These are phyloP conservation scores for Andricus curvator DNA, from an alignment of 2,888 invertebrate genomes.

Conservation along the genomic window DNA sequence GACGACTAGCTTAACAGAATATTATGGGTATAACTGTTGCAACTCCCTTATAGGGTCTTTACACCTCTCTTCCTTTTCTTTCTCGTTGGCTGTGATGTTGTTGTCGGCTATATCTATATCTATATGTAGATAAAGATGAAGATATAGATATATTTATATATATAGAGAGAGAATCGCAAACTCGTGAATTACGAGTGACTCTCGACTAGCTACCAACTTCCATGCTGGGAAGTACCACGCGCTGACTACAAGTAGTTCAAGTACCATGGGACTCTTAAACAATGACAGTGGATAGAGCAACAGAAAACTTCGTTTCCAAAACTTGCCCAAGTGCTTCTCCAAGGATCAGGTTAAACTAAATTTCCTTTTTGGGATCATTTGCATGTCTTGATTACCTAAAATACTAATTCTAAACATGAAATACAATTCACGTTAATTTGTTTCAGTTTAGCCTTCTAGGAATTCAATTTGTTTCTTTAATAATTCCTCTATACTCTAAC, in stretches of 20 bases:
- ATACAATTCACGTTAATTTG: not conserved
- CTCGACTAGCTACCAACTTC: slow-evolving; percentile 16
- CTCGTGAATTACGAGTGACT: slow-evolving; percentile 19
- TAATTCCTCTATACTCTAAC: too few relatives aligned
- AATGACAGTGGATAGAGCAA: slow-evolving; percentile 19
- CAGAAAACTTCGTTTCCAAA: not conserved
- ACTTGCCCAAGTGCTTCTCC: slow-evolving; percentile 15
- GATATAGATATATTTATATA: not conserved
- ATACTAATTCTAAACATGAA: not conserved
- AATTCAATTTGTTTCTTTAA: not conserved
- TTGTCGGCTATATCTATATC: too few relatives aligned
- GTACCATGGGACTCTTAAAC: slow-evolving; percentile 14
- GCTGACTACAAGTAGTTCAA: slow-evolving; percentile 15
- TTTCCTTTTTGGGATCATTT: not conserved
- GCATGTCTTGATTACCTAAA: not conserved
- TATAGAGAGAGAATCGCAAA: not conserved
- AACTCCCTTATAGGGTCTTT: too few relatives aligned
- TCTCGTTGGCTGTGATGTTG: too few relatives aligned
- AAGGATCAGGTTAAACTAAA: not conserved
- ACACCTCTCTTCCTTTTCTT: too few relatives aligned
- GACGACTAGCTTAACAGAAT: too few relatives aligned
- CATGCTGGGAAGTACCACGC: not conserved
- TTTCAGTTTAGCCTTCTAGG: not conserved
- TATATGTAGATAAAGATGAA: accelerated
- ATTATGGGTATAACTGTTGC: too few relatives aligned